These are phyloP conservation scores for Falcaria lacertinaria DNA, from an alignment of 2,888 invertebrate genomes.

Conservation along the genomic window DNA sequence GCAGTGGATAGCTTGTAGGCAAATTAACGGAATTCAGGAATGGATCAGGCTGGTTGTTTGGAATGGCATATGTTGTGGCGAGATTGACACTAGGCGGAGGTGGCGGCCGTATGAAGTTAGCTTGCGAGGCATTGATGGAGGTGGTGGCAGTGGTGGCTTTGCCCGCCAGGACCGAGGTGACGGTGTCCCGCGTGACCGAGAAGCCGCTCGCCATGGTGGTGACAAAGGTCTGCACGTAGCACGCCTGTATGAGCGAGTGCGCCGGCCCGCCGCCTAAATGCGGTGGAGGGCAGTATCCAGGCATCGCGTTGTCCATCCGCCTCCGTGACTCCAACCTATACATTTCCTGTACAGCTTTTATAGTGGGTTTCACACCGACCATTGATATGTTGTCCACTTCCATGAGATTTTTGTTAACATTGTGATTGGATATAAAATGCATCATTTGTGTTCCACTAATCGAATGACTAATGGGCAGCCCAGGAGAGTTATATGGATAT, in stretches of 20 bases:
- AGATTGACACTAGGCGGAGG: constrained; percentile 66
- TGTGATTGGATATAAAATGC: constrained; percentile 75
- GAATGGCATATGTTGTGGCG: constrained; percentile 67
- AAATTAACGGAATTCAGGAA: constrained; percentile 70
- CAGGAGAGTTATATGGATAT: constrained; percentile 62
- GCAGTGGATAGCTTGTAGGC: constrained; percentile 65
- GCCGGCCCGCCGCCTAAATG: constrained; percentile 70
- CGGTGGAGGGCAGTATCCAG: constrained; percentile 71
- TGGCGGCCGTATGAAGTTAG: constrained; percentile 59
- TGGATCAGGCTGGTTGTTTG: constrained; percentile 70
- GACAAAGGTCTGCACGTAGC: constrained; percentile 66
- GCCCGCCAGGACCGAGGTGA: constrained; percentile 89
- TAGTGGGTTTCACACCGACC: constrained; percentile 63
- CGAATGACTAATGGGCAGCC: constrained; percentile 50
- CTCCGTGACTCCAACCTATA: constrained; percentile 48
- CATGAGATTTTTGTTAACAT: constrained; percentile 73
- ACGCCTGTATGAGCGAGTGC: constrained; percentile 62
- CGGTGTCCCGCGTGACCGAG: constrained; percentile 88
- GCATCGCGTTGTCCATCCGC: constrained; percentile 62
- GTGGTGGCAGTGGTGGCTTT: constrained; percentile 88
- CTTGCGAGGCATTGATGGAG: constrained; percentile 83
- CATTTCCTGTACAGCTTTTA: constrained; percentile 47
- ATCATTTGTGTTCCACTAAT: constrained; percentile 68
- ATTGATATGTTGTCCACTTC: constrained; percentile 76
- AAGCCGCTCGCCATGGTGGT: constrained; percentile 84